Evolutionary conservation across 2,113 vertebrate genomes (phyloP).

Genomic region (Neodontobutis hainanensis): DNA sequence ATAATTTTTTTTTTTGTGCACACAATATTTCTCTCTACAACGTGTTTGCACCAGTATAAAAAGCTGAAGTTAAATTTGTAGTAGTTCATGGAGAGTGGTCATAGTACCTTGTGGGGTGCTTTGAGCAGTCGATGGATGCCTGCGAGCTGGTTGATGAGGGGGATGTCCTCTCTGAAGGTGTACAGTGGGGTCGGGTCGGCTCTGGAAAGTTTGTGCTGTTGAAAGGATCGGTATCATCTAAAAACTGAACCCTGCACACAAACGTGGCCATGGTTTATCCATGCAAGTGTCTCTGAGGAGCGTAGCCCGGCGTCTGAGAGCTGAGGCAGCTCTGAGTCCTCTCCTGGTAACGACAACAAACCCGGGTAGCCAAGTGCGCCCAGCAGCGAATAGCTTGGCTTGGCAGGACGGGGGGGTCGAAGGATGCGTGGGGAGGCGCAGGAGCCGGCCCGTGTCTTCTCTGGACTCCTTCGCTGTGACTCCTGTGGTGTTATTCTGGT

Average conservation of each 20-base stretch:
- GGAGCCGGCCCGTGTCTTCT: not conserved
- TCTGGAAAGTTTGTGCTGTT: slow-evolving; percentile 95
- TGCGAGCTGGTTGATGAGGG: slow-evolving; percentile 88
- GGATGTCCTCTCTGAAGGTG: slow-evolving; percentile 89
- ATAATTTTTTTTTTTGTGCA: no score
- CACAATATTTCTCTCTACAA: not conserved
- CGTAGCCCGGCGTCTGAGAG: slow-evolving; percentile 32
- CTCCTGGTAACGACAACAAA: slow-evolving; percentile 67
- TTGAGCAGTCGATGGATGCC: slow-evolving; percentile 89
- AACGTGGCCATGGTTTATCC: slow-evolving; percentile 89
- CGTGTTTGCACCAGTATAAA: not conserved
- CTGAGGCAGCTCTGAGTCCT: slow-evolving; percentile 27
- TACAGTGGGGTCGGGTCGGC: slow-evolving; percentile 89
- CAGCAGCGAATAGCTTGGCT: slow-evolving; percentile 26
- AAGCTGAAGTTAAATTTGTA: not conserved
- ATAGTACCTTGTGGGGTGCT: slow-evolving; percentile 91
- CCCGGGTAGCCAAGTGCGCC: slow-evolving; percentile 55
- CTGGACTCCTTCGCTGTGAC: slow-evolving; percentile 5
- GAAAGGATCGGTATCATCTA: slow-evolving; percentile 95
- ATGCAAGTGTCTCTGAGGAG: slow-evolving; percentile 70
- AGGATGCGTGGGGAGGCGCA: slow-evolving; percentile 17
- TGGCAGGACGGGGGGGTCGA: slow-evolving; percentile 9
- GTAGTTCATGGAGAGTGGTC: not conserved
- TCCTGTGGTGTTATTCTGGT: slow-evolving; percentile 40
- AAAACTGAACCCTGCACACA: slow-evolving; percentile 91